Evolutionary conservation across 2,888 invertebrate genomes (phyloP).

Genomic region (Melipona beecheii): DNA sequence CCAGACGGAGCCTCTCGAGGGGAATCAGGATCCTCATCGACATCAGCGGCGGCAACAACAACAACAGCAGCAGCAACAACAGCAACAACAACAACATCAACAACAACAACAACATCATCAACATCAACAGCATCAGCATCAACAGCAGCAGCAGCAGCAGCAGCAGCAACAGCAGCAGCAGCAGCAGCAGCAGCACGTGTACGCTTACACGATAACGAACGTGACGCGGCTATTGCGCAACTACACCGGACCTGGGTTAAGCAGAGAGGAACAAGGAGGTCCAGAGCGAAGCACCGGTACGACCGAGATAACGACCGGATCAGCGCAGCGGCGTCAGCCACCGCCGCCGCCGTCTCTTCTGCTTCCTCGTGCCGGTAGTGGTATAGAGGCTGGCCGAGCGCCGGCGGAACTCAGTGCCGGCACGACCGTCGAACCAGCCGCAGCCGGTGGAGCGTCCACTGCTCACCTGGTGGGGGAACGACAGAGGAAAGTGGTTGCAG

Average conservation of each 20-base stretch:
- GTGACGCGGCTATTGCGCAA: constrained; percentile 82
- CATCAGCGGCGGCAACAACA: constrained; percentile 41
- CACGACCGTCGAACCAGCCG: constrained; percentile 80
- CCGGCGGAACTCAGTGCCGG: constrained; percentile 82
- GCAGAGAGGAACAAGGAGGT: constrained; percentile 69
- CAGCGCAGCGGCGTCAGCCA: constrained; percentile 63
- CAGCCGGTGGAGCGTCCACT: constrained; percentile 55
- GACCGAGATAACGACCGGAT: constrained; percentile 76
- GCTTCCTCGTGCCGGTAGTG: constrained; percentile 75
- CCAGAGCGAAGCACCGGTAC: constrained; percentile 65
- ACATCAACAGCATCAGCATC: constrained; percentile 65
- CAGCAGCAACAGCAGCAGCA: constrained; percentile 49
- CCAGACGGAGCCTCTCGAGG: constrained; percentile 35
- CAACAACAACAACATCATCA: constrained; percentile 42
- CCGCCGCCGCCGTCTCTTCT: constrained; percentile 69
- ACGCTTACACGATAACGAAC: constrained; percentile 83
- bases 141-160: constrained; percentile 65
- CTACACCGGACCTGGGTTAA: constrained; percentile 81
- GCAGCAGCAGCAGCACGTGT: constrained; percentile 77
- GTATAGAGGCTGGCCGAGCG: constrained; percentile 78
- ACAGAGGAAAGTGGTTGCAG: constrained; percentile 68
- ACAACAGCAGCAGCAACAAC: constrained; percentile 68
- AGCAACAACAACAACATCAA: constrained; percentile 63
- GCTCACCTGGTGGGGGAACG: constrained; percentile 74
- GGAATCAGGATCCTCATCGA: constrained; percentile 35